Base-by-base conservation (phyloP, 2,113 vertebrate genomes). In the Theropithecus gelada region DNA sequence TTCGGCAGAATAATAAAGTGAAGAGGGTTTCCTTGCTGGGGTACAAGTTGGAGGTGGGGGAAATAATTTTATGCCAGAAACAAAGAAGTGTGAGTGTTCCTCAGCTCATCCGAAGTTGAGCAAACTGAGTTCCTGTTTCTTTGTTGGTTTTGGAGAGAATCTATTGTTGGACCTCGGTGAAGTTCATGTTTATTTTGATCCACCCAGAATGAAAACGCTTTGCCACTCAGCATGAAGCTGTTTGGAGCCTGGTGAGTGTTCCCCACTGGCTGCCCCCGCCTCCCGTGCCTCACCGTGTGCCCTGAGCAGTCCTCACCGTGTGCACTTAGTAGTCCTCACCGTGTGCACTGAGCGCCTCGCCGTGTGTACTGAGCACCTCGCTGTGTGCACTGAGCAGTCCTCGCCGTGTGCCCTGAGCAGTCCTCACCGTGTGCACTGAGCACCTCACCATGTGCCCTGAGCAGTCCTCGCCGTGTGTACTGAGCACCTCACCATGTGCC, bases 401-500 rank as follows among this genome's bases (percentile, higher is more conserved):
- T 45, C 45, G 2, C 45, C 45, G 9, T 45, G 45, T 45, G 45
- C 1, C 0, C 45, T 45, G 45, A 45, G 45, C 45, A 45, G 45
- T 45, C 45, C 45, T 48, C 45, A 2, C 45, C 45, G 2, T 48
- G 45, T 48, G 10, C 10, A 2, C 45, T 48, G 8, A 48, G 45
- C 16, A 1, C 16, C 50, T 52, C 50, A 0, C 45, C 10, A 0
- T 48, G 45, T 48, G 45, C 0, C 2, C 45, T 48, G 45, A 48
- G 45, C 45, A 48, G 45, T 48, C 9, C 45, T 48, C 8, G 8
- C 45, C 45, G 45, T 45, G 45, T 45, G 45, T 45, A 48, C 11
- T 48, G 48, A 48, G 48, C 48, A 0, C 10, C 48, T 48, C 48
- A 0, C 48, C 11, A 2, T 48, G 48, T 48, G 48, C 11, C 11